phyloP scores from a whole-genome alignment of 2,888 invertebrate species.

The Hypercompe scribonia region DNA sequence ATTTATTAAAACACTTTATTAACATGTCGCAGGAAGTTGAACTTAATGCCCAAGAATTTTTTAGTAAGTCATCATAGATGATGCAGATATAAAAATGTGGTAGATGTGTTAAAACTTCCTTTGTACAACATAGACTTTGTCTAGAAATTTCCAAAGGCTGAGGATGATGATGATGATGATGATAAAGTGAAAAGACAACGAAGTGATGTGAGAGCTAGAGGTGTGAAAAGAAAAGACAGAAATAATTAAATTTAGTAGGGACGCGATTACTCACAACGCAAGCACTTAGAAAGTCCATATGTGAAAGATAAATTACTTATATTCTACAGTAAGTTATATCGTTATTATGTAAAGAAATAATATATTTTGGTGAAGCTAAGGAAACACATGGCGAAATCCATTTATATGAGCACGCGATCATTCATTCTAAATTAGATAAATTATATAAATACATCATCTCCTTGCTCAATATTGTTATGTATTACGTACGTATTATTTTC shows the following conservation, averaged over 20 bases:
- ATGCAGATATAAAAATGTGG: neutral
- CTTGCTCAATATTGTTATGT: conserved; percentile 49
- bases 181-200: neutral
- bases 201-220: neutral
- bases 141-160: too few relatives aligned
- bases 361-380: conserved; percentile 50
- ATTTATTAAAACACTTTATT: neutral
- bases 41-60: too few relatives aligned
- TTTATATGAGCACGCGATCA: conserved; percentile 45
- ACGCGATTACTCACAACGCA: conserved; percentile 9
- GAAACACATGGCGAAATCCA: conserved; percentile 37
- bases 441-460: conserved; percentile 47
- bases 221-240: neutral
- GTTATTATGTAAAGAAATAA: conserved; percentile 45
- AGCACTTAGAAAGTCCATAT: conserved; percentile 12
- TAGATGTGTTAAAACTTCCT: too few relatives aligned
- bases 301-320: conserved; percentile 37
- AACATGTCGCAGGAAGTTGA: neutral
- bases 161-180: too few relatives aligned
- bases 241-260: neutral
- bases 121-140: too few relatives aligned
- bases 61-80: too few relatives aligned
- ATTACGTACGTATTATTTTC: conserved; percentile 32
- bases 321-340: conserved; percentile 44
- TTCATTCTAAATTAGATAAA: conserved; percentile 51